Base-by-base conservation (phyloP, 2,888 invertebrate genomes). In the Allophyes oxyacanthae region DNA sequence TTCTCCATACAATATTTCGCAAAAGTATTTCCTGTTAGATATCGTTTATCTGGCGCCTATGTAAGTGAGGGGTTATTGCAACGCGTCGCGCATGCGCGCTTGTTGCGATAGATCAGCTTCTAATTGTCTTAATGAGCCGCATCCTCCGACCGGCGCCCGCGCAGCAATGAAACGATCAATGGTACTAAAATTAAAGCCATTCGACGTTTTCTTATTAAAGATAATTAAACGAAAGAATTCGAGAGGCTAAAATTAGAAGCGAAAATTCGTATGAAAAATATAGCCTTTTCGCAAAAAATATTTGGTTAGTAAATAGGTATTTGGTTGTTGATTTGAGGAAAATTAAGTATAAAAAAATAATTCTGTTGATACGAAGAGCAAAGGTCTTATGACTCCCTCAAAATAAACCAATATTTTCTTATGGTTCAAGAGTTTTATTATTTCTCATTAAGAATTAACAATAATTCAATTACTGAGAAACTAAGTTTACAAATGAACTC, bases 121-220 rank as follows among this genome's bases (percentile, higher is more conserved):
- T 90, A 89, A 92, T 91, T 90, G 88, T 83, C 78, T 81, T 88
- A 90, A 90, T 90, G 83, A 87, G 85, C 74, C 78, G 82, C 85
- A 86, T 90, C 91, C 88, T 89, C 81, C 72, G 61, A 32, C 65
- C 75, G 82, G 84, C 85, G 87, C 82, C 81, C 75, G 82, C 81
- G 79, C 78, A 75, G 42, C 55, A 49, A 62, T 53, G 6, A 49
- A 52, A 53, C 45, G 6, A 52, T 43, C 56, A 54, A 64, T 54
- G 57, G 37, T 60, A 54, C 36, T 34, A 13, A 11, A 45, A 32
- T 15, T 40, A 54, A 63, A 40, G 42, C 42, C 25, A 11, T 52
- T 37, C 25, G 33, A 49, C 14, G 46, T 38, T 48, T 48, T 49
- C 40, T 44, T 8, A 32, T 32, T 25, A 28, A 10, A 41, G 11